Base-by-base conservation (phyloP, 2,113 vertebrate species). In the Cebus imitator region DNA sequence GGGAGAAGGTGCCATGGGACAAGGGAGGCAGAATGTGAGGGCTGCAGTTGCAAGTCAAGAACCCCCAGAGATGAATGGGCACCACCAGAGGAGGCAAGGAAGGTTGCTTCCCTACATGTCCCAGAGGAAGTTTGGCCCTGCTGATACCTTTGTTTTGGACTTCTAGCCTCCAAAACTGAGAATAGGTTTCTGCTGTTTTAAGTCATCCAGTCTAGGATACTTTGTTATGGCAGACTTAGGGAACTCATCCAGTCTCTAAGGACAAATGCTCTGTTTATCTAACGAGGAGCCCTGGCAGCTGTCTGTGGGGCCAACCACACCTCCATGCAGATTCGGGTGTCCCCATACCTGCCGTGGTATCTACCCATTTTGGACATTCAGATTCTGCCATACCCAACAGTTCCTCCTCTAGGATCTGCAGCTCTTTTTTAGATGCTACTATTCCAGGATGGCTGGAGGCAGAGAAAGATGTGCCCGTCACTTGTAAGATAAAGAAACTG, bases 241-340 rank as follows among this genome's bases (percentile, higher is more conserved):
- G 72, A 61, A 35, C 10, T 4, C 48, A 32, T 21, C 16, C 30
- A 17, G 1, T 79, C 25, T 57, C 45, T 1, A 21, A 83, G 72
- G 85, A 70, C 27, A 75, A 25, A 30, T 0, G 1, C 21, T 3
- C 32, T 55, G 55, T 64, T 45, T 12, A 6, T n/a, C 57, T 4
- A 55, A 75, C 32, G 0, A 16, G 10, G 2, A 40, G 55, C 4
- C 0, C 57, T 16, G 17, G 30, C 8, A 11, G 23, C 40, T 37
- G 21, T 16, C 45, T 68, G 57, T 16, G 21, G 43, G 12, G 18
- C 14, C 6, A 6, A 1, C 48, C 25, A 8, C 48, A 37, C 7
- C 66, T 79, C 45, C 16, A 0, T 17, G 25, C 20, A 66, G 43
- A 18, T 45, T 70, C 48, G 6, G 21, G n/a, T 84, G 37, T 18